Conservation (phyloP, 1,140 invertebrate species). For the Lordiphosa mommai region DNA sequence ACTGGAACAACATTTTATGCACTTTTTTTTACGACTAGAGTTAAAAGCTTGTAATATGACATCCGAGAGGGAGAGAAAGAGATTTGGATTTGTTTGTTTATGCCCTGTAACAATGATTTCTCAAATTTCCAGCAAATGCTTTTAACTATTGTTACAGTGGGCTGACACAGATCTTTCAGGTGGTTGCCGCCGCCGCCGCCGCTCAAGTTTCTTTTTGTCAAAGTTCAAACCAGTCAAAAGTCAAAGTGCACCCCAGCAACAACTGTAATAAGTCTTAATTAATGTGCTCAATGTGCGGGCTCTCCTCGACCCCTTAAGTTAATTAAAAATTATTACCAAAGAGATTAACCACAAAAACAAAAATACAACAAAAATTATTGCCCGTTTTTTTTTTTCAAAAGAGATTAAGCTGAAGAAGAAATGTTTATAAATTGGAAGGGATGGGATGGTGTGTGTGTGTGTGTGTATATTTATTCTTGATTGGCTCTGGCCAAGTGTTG, state of each 20-base stretch:
- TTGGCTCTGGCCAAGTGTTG: conserved; percentile 3
- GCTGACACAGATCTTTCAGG: no score
- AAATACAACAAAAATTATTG: conserved; percentile 7
- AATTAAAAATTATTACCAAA: conserved; percentile 24
- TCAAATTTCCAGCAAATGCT: no score
- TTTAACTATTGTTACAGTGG: no score
- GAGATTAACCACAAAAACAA: conserved; percentile 10
- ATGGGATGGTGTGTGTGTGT: neutral
- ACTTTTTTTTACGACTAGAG: neutral
- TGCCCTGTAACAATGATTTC: conserved; percentile 2
- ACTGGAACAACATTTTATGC: conserved; percentile 3
- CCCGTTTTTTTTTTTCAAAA: neutral
- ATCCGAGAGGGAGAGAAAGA: conserved; percentile 3
- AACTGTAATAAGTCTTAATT: conserved; percentile 2
- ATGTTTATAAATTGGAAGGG: no score
- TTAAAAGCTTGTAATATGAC: conserved; percentile 16
- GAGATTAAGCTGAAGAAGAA: conserved; percentile 1
- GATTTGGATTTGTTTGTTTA: neutral
- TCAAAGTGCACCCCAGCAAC: no score
- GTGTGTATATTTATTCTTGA: conserved; percentile 6
- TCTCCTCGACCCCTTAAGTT: conserved; percentile 14
- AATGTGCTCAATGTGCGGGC: conserved; percentile 6
- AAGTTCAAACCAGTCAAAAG: conserved; percentile 2
- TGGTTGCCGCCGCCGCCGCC: no score
- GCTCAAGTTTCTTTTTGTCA: neutral